Evolutionary conservation across 2,113 vertebrate genomes (phyloP), one percentile per base, ranked within the genome.

Genomic region (Pavo muticus): DNA sequence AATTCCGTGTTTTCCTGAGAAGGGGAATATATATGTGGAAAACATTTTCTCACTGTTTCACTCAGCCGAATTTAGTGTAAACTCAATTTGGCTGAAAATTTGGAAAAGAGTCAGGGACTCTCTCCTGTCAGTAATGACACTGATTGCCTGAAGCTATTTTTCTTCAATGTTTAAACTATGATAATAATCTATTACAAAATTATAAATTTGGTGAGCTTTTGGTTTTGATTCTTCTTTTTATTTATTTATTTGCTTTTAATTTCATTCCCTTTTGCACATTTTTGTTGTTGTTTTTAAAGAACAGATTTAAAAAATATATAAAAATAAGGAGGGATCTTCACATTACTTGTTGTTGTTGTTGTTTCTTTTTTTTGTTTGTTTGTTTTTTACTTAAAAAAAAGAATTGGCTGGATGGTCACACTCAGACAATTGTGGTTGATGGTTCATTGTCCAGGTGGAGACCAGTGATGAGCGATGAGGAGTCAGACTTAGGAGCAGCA

Each of bases 201-300:
- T 14, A 2, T 4, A 88, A 32, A 14, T 64, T 54, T 54, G 45
- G 6, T 2, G 4, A 0, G 8, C 17, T 42, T 42, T 42, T 64
- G 29, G 9, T 13, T 8, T 20, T 14, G 15, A 2, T 25, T 60
- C 54, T n/a, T 3, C 54, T n/a, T 3, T 7, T n/a, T 3, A 23
- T 52, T 8, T 4, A 29, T 21, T 25, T 24, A 6, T 40, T 57
- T 19, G 2, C 0, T 35, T 71, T 50, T 30, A 45, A 52, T 20
- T n/a, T 47, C 25, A 2, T 7, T n/a, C 24, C 6, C 23, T 50
- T 18, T 30, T 29, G 27, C 9, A 16, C 52, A 54, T 54, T 29
- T 5, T 30, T 52, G 13, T 27, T 54, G 27, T 15, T 29, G 2
- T 0, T 35, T 76, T 44, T n/a, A 63, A 59, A 6, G 32, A 47